These are phyloP conservation scores for Drosophila ambigua DNA, from an alignment of 1,140 invertebrate genomes.

Conservation along the genomic window DNA sequence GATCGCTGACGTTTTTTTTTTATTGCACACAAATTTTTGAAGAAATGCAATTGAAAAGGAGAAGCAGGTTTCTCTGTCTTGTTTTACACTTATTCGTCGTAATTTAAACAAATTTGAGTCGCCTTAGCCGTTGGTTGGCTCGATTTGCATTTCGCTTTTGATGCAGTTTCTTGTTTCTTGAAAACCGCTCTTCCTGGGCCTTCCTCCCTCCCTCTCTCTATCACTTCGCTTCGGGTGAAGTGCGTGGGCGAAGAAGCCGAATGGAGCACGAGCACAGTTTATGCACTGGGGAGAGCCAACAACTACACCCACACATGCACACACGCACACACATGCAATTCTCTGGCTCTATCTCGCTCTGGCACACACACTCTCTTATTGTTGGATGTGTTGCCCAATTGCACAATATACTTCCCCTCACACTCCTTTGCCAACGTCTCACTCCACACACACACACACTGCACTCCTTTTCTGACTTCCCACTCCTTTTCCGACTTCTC, in stretches of 20 bases:
- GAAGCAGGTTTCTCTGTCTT: too few species aligned
- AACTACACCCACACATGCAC: constrained; percentile 54
- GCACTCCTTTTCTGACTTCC: constrained; percentile 7
- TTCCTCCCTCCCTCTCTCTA: constrained; percentile 22
- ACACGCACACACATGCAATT: constrained; percentile 41
- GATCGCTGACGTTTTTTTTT: too few species aligned
- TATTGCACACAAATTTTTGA: too few species aligned
- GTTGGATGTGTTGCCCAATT: constrained; percentile 2
- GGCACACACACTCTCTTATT: too few species aligned
- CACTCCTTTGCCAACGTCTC: constrained; percentile 12
- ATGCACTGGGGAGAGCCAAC: constrained; percentile 45
- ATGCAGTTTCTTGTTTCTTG: constrained; percentile 34
- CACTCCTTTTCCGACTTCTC: constrained; percentile 11
- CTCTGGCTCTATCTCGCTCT: constrained; percentile 41
- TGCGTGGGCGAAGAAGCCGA: constrained; percentile 63
- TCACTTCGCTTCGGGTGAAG: constrained; percentile 17
- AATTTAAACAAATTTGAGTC: too few species aligned
- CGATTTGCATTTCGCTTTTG: constrained; percentile 42
- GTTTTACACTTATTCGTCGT: too few species aligned
- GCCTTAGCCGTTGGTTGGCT: constrained; percentile 12
- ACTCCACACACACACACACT: constrained; percentile 9
- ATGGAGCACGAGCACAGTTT: constrained; percentile 47
- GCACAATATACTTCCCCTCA: too few species aligned
- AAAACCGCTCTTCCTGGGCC: constrained; percentile 39
- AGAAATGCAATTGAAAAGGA: too few species aligned